Evolutionary conservation across 2,888 invertebrate species (phyloP).

Genomic region (Nomada ferruginata): DNA sequence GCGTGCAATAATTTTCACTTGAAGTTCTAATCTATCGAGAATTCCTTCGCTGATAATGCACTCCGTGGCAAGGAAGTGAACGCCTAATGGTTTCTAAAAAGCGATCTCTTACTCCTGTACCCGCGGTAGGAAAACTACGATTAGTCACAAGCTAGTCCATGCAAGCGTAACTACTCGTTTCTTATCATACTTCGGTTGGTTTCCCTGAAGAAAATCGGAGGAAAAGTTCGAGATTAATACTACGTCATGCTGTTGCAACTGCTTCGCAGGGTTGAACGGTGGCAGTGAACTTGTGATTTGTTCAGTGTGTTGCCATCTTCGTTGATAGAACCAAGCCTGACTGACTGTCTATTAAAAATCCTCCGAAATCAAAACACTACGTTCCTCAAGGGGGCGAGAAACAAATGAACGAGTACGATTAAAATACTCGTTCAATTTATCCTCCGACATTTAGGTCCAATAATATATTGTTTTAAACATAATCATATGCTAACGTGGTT

Average conservation of each 20-base stretch:
- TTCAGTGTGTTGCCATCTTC: not conserved
- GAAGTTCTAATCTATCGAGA: not conserved
- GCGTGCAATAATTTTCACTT: too few species aligned
- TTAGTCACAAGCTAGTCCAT: not conserved
- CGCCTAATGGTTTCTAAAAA: constrained; percentile 16
- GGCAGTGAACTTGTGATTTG: not conserved
- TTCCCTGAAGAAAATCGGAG: not conserved
- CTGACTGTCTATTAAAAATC: constrained; percentile 20
- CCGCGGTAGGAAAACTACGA: not conserved
- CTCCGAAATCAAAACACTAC: constrained; percentile 25
- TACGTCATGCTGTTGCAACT: not conserved
- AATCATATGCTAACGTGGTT: constrained; percentile 20
- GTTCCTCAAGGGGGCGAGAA: constrained; percentile 19
- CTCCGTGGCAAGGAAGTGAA: not conserved
- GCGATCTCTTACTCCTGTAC: not conserved
- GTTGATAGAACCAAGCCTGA: constrained; percentile 1
- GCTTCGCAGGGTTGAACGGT: not conserved
- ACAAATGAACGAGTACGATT: constrained; percentile 19
- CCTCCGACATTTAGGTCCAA: not conserved
- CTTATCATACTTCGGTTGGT: constrained; percentile 3
- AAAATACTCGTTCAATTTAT: constrained; percentile 36
- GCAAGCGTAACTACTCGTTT: not conserved
- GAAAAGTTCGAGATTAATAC: not conserved
- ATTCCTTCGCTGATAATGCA: not conserved
- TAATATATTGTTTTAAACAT: not conserved